Base-by-base conservation (phyloP, 2,888 invertebrate species). In the Macrophya annulata region DNA sequence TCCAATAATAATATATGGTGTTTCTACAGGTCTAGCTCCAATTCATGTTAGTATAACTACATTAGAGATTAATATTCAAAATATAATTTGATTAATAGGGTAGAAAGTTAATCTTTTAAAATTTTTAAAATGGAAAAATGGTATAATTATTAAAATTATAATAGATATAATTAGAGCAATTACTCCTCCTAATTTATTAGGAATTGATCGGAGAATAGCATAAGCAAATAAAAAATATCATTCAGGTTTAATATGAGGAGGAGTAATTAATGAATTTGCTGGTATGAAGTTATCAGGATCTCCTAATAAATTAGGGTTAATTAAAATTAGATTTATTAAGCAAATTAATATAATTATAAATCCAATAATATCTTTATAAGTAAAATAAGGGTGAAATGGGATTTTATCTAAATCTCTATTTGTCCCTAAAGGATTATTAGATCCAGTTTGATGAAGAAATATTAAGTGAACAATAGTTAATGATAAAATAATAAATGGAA, bases 161-260 rank as follows among this genome's bases (percentile, higher is more conserved):
- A 97, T 96, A 86, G 96, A 96, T 92, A 95, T 89, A 0, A 96
- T 87, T 94, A 97, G 90, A 0, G 96, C 96, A 90, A 96, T 94
- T 76, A 97, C 97, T 87, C 97, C 97, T 84, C 97, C 96, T 94
- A 97, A 91, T 95, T 97, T 97, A 94, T 96, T 97, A 8, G 97
- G 97, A 85, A 97, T 96, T 62, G 97, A 96, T 43, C 97, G 97
- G 90, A 97, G 89, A 94, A 97, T 97, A 25, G 97, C 96, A 93
- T 97, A 97, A 17, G 97, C 97, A 94, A 97, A 97, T 94, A 97
- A 93, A 90, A 97, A 97, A 93, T 97, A 97, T 96, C 97, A 97
- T 95, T 97, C 97, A 74, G 97, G 97, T 95, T 97, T 96, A 94
- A 97, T 97, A 91, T 97, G 97, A 9, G 95, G 92, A 0, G 97